Evolutionary conservation across 2,113 vertebrate species (phyloP).

Genomic region (Bufo gargarizans): DNA sequence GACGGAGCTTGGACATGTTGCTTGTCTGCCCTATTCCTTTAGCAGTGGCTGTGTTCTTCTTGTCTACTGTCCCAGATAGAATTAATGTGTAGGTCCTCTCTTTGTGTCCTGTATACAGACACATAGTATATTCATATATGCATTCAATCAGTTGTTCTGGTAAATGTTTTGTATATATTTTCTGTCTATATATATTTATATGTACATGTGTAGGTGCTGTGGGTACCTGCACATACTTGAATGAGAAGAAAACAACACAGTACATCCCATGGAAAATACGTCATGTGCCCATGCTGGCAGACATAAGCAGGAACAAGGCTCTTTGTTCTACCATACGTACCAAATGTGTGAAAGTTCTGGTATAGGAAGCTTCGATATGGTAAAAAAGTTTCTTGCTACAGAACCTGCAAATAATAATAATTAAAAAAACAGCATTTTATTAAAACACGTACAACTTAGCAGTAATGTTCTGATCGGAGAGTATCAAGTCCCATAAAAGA

Average conservation of each 20-base stretch:
- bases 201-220: too few species aligned
- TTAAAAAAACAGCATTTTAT: background rate
- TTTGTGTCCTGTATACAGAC: too few species aligned
- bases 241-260: background rate
- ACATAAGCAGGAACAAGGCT: background rate
- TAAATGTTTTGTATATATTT: background rate
- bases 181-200: too few species aligned
- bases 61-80: background rate
- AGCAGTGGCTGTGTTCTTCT: background rate
- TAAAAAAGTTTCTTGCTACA: constrained; percentile 96
- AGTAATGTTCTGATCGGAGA: background rate
- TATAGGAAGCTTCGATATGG: constrained; percentile 96
- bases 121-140: too few species aligned
- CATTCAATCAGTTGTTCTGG: too few species aligned
- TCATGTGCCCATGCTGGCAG: constrained; percentile 62
- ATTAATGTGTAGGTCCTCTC: background rate
- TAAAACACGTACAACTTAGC: background rate
- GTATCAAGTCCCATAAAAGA: too few species aligned
- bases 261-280: constrained; percentile 15
- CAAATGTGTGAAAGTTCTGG: constrained; percentile 96
- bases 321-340: constrained; percentile 69
- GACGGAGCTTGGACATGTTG: background rate
- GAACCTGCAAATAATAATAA: constrained; percentile 76
- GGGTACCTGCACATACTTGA: too few species aligned
- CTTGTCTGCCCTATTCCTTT: background rate